Evolutionary conservation across 2,113 vertebrate genomes (phyloP).

Genomic region (Pseudorectes ferrugineus): DNA sequence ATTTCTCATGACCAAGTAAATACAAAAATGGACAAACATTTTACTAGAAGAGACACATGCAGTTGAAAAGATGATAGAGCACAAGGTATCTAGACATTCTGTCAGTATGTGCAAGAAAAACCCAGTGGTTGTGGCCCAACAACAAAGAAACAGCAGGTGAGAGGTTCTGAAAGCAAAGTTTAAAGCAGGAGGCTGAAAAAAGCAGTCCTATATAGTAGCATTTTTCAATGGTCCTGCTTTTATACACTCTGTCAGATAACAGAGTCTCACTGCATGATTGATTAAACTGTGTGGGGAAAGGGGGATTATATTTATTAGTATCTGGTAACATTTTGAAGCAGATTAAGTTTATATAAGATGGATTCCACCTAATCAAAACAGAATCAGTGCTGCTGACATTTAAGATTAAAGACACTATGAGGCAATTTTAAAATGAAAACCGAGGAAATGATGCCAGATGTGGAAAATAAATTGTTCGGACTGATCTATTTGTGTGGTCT

Average conservation of each 20-base stretch:
- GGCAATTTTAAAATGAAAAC: slow-evolving; percentile 32
- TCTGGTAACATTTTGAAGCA: not conserved
- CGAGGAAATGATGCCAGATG: not conserved
- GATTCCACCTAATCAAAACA: slow-evolving; percentile 20
- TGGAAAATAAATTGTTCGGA: slow-evolving; percentile 1
- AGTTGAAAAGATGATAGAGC: not conserved
- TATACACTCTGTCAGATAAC: not conserved
- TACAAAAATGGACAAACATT: not conserved
- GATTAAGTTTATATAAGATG: not conserved
- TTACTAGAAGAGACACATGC: not conserved
- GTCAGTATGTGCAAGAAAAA: not conserved
- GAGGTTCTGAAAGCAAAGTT: not conserved
- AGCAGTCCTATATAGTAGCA: not conserved
- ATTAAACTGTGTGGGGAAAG: not conserved
- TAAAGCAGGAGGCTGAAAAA: not conserved
- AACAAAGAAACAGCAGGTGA: not conserved
- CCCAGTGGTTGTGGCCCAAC: not conserved
- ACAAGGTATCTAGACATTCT: not conserved
- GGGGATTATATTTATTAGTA: not conserved
- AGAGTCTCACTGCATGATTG: not conserved
- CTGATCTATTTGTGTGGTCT: not conserved
- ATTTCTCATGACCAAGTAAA: not conserved
- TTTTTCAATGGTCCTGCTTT: not conserved
- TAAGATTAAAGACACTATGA: not conserved
- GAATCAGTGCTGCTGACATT: not conserved